Base-by-base conservation (phyloP, 2,113 vertebrate genomes). In the Lophotis ruficrista region DNA sequence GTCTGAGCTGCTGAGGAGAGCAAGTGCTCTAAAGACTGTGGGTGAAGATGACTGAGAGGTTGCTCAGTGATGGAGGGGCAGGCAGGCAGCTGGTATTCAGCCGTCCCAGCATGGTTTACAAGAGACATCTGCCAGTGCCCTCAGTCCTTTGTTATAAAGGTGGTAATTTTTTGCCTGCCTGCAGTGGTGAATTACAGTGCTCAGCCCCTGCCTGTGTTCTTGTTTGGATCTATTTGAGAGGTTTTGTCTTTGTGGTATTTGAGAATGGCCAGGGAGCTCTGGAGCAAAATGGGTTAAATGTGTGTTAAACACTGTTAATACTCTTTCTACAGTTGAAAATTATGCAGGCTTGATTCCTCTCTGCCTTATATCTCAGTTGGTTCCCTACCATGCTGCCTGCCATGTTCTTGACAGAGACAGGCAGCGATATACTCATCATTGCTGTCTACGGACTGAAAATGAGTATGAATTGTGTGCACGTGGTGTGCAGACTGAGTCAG, bases 91-190 rank as follows among this genome's bases (percentile, higher is more conserved):
- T 96, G 79, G 66, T 94, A 71, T 83, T 95, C 90, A 95, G 82
- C 71, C 7, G 2, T 80, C 88, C 53, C 92, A 95, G 83, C 90
- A 88, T 90, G 93, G 54, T 50, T 88, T 93, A 64, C 83, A 22
- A 47, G 72, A 95, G 83, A 88, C 80, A 92, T 92, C 83, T 94
- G 86, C 89, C 47, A 73, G 83, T 73, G 79, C 76, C 76, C 83
- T 83, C 68, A 85, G 37, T 61, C 37, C 64, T 86, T 93, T 93
- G 54, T 92, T 93, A 58, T 14, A 78, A 89, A 93, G 89, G 89
- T 77, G 83, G 83, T 89, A 72, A 92, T 83, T 93, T 96, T 94
- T 95, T 92, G 83, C 86, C 28, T 78, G 72, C 95, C 93, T 78
- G 72, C 76, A 92, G 89, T 87, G 90, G 75, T 93, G 94, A 92